Base-by-base conservation (phyloP, 2,888 invertebrate genomes). In the Acanthosepion esculentum region DNA sequence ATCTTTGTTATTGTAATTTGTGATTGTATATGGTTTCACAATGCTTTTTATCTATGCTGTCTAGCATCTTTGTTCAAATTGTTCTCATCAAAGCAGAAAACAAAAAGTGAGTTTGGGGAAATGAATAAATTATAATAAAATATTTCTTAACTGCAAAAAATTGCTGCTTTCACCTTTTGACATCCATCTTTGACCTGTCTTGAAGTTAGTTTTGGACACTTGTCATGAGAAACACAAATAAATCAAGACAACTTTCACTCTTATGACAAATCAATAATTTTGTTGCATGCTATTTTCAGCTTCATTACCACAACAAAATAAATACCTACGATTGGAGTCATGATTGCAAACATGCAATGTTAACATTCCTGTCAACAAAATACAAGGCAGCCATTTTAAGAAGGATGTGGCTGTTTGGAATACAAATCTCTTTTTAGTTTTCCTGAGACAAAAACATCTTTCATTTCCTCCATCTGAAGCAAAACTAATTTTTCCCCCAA, bases 361-460 rank as follows among this genome's bases (percentile, higher is more conserved):
- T 78, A 78, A 78, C 78, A 78, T n/a, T 78, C 15, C 78, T n/a
- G n/a, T 78, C n/a, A 18, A 78, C 15, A 78, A n/a, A n/a, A 78
- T 33, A 33, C 12, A n/a, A 78, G 78, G 78, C 78, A 15, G n/a
- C 78, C 78, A 78, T 78, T 78, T 78, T 78, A n/a, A 15, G 78
- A 78, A 78, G 0, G n/a, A 78, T 78, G 78, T 78, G 12, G 78
- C 33, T 78, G n/a, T 78, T 78, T 78, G 78, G 78, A 78, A 78
- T 78, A 78, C 78, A n/a, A 78, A 78, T 78, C 78, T 78, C 78
- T n/a, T 78, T 78, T 78, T 78, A 78, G 78, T 78, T 78, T 78
- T 33, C 78, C 33, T 78, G n/a, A 78, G n/a, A 78, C 78, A 78
- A 78, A 33, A n/a, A 78, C 78, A 78, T 78, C 33, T 15, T 78